These are phyloP conservation scores for Pangasius mekongensis DNA, from an alignment of 2,797 vertebrate genomes.

Conservation along the genomic window DNA sequence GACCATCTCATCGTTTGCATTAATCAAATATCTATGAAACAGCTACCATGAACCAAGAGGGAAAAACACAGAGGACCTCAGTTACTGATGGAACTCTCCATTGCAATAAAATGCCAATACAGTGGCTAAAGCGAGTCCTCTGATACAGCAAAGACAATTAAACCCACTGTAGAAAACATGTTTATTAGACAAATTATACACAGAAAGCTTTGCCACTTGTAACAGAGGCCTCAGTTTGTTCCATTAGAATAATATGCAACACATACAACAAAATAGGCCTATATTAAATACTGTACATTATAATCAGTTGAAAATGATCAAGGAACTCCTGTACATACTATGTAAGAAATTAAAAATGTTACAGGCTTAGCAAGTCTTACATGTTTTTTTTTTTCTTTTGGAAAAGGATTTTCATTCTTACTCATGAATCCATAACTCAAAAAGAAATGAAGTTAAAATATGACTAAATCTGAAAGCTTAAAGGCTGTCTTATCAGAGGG, in stretches of 20 bases:
- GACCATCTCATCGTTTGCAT: slow-evolving; percentile 4
- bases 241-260: slow-evolving; percentile 98
- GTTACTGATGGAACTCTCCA: not conserved
- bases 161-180: slow-evolving; percentile 97
- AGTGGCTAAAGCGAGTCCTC: not conserved
- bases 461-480: slow-evolving; percentile 7
- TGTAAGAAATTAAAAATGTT: slow-evolving; percentile 90
- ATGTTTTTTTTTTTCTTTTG: slow-evolving; percentile 83
- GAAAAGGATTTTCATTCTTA: slow-evolving; percentile 85
- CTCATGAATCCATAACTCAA: slow-evolving; percentile 79
- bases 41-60: not conserved
- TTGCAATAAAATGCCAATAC: not conserved
- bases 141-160: slow-evolving; percentile 69
- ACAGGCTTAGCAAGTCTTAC: slow-evolving; percentile 95
- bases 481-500: slow-evolving; percentile 80
- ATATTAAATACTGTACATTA: slow-evolving; percentile 99
- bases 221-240: slow-evolving; percentile 99
- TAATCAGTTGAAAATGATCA: slow-evolving; percentile 94
- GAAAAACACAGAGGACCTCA: not conserved
- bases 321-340: slow-evolving; percentile 91
- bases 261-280: slow-evolving; percentile 99
- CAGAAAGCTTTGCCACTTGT: slow-evolving; percentile 99
- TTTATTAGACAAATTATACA: slow-evolving; percentile 99
- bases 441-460: slow-evolving; percentile 66
- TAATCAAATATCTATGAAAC: not conserved